Conservation (phyloP, 2,113 vertebrate species). For the Uria lomvia region DNA sequence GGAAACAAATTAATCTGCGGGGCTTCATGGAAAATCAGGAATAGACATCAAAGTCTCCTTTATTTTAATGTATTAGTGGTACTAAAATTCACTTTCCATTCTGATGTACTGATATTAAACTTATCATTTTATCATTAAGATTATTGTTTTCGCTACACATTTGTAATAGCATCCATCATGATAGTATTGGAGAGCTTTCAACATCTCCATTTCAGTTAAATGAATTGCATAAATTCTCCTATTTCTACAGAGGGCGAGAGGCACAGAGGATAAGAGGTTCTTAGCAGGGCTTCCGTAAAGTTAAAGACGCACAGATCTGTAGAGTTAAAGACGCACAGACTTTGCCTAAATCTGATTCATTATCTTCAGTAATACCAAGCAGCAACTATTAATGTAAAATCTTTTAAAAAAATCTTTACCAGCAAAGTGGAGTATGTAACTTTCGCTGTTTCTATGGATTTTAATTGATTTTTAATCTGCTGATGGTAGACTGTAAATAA, state of each 20-base stretch:
- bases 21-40: background rate
- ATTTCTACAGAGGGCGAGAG: background rate
- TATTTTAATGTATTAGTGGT: background rate
- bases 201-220: constrained; percentile 25
- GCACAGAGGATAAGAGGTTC: background rate
- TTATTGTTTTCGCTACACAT: constrained; percentile 33
- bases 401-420: constrained; percentile 63
- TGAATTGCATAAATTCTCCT: constrained; percentile 24
- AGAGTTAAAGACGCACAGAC: background rate
- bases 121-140: constrained; percentile 30
- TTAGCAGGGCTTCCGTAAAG: background rate
- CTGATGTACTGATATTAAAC: background rate
- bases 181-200: constrained; percentile 25
- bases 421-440: constrained; percentile 58
- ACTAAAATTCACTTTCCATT: background rate
- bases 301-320: background rate
- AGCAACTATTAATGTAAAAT: constrained; percentile 71
- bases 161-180: constrained; percentile 30
- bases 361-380: constrained; percentile 57
- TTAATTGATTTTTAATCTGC: constrained; percentile 79
- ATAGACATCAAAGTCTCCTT: background rate
- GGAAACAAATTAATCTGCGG: background rate
- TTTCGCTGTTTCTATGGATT: constrained; percentile 61
- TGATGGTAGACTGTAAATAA: constrained; percentile 64
- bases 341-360: constrained; percentile 51